Evolutionary conservation across 2,113 vertebrate species (phyloP).

Genomic region (Promerops cafer): DNA sequence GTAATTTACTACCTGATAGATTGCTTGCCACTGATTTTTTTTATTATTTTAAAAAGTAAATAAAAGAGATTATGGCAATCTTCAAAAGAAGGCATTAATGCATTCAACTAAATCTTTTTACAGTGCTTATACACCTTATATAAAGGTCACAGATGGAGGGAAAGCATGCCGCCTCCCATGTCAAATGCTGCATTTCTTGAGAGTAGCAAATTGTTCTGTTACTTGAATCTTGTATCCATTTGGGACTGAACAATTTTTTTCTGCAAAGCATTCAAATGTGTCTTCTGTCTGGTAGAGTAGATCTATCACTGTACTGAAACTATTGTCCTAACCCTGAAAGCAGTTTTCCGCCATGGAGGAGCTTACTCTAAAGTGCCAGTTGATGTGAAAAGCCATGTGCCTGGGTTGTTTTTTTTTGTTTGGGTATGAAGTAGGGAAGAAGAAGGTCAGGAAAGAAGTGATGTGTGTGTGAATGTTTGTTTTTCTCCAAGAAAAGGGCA

Average conservation of each 20-base stretch:
- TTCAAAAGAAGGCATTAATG: neutral
- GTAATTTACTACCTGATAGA: slow-evolving; percentile 6
- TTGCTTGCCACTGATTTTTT: neutral
- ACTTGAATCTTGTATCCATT: slow-evolving; percentile 1
- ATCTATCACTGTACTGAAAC: neutral
- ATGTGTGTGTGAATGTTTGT: neutral
- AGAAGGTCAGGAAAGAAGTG: neutral
- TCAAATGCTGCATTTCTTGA: neutral
- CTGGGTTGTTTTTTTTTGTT: neutral
- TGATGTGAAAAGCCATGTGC: slow-evolving; percentile 49
- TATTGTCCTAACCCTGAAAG: slow-evolving; percentile 51
- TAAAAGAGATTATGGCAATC: neutral
- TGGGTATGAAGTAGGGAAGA: neutral
- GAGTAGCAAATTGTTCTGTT: neutral
- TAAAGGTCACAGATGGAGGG: neutral
- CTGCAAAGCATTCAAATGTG: slow-evolving; percentile 19
- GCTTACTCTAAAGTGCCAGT: slow-evolving; percentile 46
- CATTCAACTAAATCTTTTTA: slow-evolving; percentile 26
- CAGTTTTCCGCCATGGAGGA: slow-evolving; percentile 19
- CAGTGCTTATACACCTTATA: neutral
- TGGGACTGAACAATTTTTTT: slow-evolving; percentile 30
- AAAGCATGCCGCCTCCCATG: neutral
- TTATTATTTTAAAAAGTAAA: neutral
- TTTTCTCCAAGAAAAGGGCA: neutral
- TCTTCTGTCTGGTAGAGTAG: slow-evolving; percentile 32